Evolutionary conservation across 2,888 invertebrate species (phyloP), one percentile per base, ranked within the genome.

Genomic region (Phlogophora meticulosa): DNA sequence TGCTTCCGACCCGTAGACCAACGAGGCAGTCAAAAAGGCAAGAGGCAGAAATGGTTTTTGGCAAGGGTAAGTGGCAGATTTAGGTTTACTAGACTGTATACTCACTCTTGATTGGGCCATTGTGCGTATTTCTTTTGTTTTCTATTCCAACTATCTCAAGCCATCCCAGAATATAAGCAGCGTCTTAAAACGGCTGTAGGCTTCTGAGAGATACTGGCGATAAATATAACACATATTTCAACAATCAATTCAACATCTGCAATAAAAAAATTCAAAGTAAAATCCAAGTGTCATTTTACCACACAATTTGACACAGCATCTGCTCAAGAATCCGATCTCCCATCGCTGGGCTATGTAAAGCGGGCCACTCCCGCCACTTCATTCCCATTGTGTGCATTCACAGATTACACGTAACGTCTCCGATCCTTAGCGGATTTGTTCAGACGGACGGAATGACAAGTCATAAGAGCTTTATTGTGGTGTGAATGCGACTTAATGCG

Each of bases 401-500:
- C 73, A 71, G 78, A 78, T 75, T 82, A 80, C 76, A 82, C 59
- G 76, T 81, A 79, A 86, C 72, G 78, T 79, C 60, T 72, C 48
- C 76, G 81, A 85, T 84, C 70, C 74, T 78, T 49, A 70, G 65
- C 61, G 63, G 73, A 75, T 81, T 71, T 72, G 64, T 68, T 71
- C 71, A 55, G 75, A 76, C 72, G 74, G 64, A 73, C 65, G 56
- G 72, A 80, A 82, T 84, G 87, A 85, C 88, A 76, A 74, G 79
- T 79, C 81, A 71, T 80, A 79, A 84, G 85, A 69, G 70, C 72
- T 78, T 80, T 85, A 79, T 82, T 81, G 70, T 69, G 78, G 77
- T 72, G 85, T 89, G 86, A 87, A 87, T 86, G 78, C 72, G 82
- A 75, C 77, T 85, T 85, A 86, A 89, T 86, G 76, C 71, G 64